Evolutionary conservation across 2,113 vertebrate genomes (phyloP).

Genomic region (Leptosomus discolor): DNA sequence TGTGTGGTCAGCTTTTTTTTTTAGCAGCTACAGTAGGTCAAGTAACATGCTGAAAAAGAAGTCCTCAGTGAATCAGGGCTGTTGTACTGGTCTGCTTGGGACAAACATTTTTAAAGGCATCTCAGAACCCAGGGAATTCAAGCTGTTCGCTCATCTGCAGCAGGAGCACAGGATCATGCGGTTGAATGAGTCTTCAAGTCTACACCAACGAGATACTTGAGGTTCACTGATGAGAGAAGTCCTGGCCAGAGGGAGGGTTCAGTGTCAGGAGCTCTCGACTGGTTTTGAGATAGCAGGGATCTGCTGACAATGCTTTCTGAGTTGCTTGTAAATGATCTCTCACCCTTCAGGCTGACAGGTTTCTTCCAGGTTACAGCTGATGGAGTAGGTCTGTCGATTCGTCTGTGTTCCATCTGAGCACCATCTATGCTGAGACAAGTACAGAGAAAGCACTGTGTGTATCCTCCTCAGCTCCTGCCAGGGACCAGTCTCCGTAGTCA

Average conservation of each 20-base stretch:
- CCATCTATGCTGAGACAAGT: neutral
- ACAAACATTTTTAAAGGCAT: neutral
- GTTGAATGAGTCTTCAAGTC: neutral
- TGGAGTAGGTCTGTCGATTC: neutral
- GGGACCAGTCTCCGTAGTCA: neutral
- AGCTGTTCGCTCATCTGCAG: neutral
- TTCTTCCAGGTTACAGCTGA: constrained; percentile 12
- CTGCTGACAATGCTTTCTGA: neutral
- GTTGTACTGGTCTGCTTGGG: neutral
- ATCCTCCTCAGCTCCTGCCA: neutral
- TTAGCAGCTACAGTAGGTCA: neutral
- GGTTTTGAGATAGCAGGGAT: neutral
- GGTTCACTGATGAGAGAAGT: neutral
- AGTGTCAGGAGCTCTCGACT: neutral
- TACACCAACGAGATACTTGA: fast-evolving
- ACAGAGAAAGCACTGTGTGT: neutral
- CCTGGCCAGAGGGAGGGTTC: neutral
- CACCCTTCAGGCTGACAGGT: neutral
- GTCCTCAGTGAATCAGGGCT: neutral
- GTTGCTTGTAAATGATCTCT: neutral
- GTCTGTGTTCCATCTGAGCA: neutral
- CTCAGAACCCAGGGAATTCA: neutral
- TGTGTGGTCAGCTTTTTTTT: neutral
- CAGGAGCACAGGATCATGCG: neutral
- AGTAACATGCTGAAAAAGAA: neutral